Evolutionary conservation across 2,113 vertebrate species (phyloP).

Genomic region (Corythaeola cristata): DNA sequence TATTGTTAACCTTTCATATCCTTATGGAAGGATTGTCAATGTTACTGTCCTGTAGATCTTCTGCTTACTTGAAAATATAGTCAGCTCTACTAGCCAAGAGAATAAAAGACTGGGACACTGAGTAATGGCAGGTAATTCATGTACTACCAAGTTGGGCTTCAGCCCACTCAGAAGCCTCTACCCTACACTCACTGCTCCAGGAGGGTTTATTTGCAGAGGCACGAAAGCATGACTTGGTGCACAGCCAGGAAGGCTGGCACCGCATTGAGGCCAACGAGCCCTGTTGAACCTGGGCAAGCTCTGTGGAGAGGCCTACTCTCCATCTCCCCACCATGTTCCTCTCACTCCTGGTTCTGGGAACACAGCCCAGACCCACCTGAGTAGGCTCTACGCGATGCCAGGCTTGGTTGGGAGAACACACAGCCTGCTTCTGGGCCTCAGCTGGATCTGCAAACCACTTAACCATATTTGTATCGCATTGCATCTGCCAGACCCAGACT

Average conservation of each 20-base stretch:
- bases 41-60: background rate
- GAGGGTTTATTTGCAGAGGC: background rate
- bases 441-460: slow-evolving; percentile 14
- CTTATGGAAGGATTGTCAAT: background rate
- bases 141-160: background rate
- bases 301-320: background rate
- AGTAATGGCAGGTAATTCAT: background rate
- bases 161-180: background rate
- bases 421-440: background rate
- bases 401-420: background rate
- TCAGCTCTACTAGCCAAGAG: background rate
- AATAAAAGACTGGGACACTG: background rate
- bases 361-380: slow-evolving; percentile 9
- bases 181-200: background rate
- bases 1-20: background rate
- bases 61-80: background rate
- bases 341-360: slow-evolving; percentile 25
- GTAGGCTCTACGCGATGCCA: background rate
- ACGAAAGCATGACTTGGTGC: background rate
- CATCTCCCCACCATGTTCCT: background rate
- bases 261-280: background rate
- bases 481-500: slow-evolving; percentile 22
- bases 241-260: background rate
- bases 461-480: background rate
- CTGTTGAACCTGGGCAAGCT: background rate